phyloP scores from a whole-genome alignment of 1,140 invertebrate genomes.

The Streblospio benedicti region DNA sequence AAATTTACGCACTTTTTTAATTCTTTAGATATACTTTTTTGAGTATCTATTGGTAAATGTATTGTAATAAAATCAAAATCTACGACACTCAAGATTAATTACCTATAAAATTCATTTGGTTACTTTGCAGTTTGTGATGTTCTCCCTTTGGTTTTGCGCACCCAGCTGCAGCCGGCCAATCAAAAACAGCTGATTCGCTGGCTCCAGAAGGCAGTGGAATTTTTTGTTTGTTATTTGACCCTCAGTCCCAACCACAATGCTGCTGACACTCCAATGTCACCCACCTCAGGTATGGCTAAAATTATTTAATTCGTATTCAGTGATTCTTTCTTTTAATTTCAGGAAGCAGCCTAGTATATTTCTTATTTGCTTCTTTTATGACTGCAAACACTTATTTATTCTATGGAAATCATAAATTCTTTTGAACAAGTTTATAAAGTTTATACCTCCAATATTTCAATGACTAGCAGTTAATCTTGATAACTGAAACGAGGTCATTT shows the following conservation, averaged over 20 bases:
- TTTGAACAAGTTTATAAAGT: no score
- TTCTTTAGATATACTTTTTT: no score
- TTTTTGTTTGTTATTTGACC: conserved; percentile 49
- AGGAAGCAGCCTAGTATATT: no score
- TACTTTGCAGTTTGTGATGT: conserved; percentile 59
- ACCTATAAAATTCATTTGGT: conserved; percentile 10
- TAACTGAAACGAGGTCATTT: no score
- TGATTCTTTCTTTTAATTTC: conserved; percentile 10
- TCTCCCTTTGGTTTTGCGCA: conserved; percentile 58
- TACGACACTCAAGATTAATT: not conserved
- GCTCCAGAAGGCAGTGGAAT: conserved; percentile 55
- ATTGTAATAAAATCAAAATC: not conserved
- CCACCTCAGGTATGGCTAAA: conserved; percentile 12
- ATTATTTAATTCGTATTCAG: no score
- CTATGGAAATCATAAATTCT: no score
- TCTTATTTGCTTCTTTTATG: no score
- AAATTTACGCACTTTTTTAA: no score
- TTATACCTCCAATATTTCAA: no score
- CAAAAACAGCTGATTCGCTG: conserved; percentile 60
- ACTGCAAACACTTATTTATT: no score
- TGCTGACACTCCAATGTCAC: conserved; percentile 19
- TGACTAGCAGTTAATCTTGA: no score
- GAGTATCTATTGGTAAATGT: no score
- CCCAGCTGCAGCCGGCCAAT: conserved; percentile 55
- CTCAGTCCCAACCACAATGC: conserved; percentile 19